A percentile compares a stretch with the other conserved stretches of the same genome.
Conservation (phyloP, 2,888 invertebrate species). For the Metellina segmentata region DNA sequence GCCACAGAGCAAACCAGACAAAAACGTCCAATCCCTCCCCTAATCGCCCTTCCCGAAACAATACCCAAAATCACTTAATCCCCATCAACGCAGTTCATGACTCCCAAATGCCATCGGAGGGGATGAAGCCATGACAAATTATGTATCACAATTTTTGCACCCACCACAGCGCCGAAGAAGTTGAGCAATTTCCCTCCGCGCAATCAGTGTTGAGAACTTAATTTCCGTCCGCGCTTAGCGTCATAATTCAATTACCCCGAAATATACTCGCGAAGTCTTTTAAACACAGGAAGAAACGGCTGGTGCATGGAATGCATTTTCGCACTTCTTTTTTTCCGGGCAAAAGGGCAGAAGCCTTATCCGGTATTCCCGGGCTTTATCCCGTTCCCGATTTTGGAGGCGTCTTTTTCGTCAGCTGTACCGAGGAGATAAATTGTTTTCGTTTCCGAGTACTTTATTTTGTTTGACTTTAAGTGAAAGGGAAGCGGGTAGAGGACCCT, state of each 20-base stretch:
- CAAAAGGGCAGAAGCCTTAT: conserved; percentile 18
- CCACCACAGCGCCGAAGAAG: not conserved
- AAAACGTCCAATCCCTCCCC: no score
- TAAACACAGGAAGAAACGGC: not conserved
- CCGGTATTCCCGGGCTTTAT: conserved; percentile 6
- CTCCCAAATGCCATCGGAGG: no score
- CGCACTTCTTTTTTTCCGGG: conserved; percentile 3
- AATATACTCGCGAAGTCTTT: conserved; percentile 11
- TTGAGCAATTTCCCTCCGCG: conserved; percentile 6
- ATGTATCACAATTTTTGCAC: not conserved
- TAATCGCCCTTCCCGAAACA: no score
- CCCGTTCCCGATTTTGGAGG: conserved; percentile 10
- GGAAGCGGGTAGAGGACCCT: not conserved
- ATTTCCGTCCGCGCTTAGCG: conserved; percentile 19
- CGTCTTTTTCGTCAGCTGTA: conserved; percentile 23
- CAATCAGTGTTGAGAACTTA: conserved; percentile 19
- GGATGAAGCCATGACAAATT: no score
- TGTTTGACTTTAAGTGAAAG: conserved; percentile 20
- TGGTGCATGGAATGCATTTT: not conserved
- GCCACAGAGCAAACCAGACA: no score
- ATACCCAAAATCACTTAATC: no score
- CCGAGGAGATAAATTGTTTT: conserved; percentile 61
- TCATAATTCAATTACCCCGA: conserved; percentile 35
- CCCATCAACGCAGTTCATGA: no score
- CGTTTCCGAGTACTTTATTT: conserved; percentile 43